These are phyloP conservation scores for Sarcophaga caerulescens DNA, from an alignment of 2,888 invertebrate genomes.

Conservation along the genomic window DNA sequence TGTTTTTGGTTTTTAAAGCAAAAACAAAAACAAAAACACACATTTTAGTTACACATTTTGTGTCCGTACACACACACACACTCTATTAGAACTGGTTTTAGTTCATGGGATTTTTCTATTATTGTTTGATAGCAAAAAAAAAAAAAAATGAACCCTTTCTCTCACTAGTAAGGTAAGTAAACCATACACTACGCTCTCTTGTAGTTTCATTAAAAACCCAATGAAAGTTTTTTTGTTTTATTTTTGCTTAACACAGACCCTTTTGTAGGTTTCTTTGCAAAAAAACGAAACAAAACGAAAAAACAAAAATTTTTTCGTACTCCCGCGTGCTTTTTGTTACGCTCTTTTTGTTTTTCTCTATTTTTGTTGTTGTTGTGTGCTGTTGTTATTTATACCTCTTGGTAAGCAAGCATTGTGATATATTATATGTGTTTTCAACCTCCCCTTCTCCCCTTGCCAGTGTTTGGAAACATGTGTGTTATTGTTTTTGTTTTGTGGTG, in stretches of 20 bases:
- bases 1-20: slow-evolving; percentile 53
- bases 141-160: no score
- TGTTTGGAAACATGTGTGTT: neutral
- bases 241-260: neutral
- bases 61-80: neutral
- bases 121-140: neutral
- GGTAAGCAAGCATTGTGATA: slow-evolving; percentile 1
- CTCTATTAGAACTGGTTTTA: neutral
- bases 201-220: neutral
- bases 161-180: neutral
- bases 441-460: neutral
- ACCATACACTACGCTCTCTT: neutral
- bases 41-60: neutral
- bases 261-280: neutral
- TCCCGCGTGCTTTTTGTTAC: slow-evolving; percentile 40
- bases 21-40: slow-evolving; percentile 13
- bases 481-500: slow-evolving; percentile 22
- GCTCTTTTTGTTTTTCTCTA: slow-evolving; percentile 1
- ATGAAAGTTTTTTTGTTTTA: neutral
- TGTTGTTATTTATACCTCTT: no score
- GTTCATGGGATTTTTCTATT: slow-evolving; percentile 40
- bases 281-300: neutral
- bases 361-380: no score
- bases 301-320: slow-evolving; percentile 4
- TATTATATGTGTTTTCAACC: slow-evolving; percentile 2